Evolutionary conservation across 2,888 invertebrate species (phyloP), one percentile per base, ranked within the genome.

Genomic region (Lasioglossum pauxillum): DNA sequence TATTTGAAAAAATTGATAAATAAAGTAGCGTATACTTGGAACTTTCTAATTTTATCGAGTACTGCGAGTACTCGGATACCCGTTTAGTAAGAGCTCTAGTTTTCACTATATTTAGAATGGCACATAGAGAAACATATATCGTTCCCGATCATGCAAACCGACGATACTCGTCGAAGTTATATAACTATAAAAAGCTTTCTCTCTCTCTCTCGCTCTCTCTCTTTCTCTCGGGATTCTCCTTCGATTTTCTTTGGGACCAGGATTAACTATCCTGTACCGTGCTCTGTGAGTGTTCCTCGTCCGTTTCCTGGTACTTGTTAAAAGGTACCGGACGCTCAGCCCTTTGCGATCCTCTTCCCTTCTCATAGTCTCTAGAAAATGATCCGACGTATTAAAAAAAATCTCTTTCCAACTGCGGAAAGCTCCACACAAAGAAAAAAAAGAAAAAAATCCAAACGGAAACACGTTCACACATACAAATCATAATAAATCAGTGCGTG

Each of bases 131-230:
- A 80, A 80, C 74, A 44, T 78, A 83, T 31, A 84, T 72, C 76
- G 49, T 84, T 86, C 71, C 72, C 72, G 75, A 53, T 86, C 89
- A 89, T 91, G 90, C 88, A 89, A 8, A 64, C 64, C 12, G 57
- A 31, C 31, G 64, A 8, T 64, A 64, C 64, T 64, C 64, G 64
- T 64, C 64, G 31, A 64, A 64, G 31, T 64, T 64, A 31, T 64
- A 64, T 8, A 64, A 64, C 31, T 64, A 64, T 64, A 64, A 31
- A 64, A 64, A 31, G 64, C 64, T 64, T 31, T 64, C 60, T 64
- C 31, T 64, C n/a, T n/a, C 31, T 64, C 31, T 64, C 64, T 57
- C 60, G 19, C 16, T 31, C 31, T 64, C 64, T 23, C 23, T 49
- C 60, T 64, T 19, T 31, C 31, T 64, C 64, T 23, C 23, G 27